phyloP scores from a whole-genome alignment of 2,797 vertebrate species.

The Tinamus major region DNA sequence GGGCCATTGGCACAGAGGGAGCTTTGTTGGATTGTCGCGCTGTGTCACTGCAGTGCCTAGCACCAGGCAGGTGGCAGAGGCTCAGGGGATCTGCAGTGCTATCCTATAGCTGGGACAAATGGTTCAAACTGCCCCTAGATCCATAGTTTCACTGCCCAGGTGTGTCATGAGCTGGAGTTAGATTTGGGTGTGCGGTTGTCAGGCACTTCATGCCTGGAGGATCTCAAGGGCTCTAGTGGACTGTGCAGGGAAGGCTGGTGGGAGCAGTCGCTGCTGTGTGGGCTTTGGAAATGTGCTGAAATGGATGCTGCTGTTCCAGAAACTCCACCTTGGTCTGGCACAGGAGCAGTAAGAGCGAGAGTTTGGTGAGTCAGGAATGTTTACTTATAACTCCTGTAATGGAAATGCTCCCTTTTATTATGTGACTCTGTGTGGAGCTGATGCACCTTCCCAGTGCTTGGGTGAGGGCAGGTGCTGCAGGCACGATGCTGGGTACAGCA shows the following conservation, averaged over 20 bases:
- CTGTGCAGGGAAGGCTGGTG: neutral
- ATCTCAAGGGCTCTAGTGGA: neutral
- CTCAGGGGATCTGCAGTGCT: fast-evolving
- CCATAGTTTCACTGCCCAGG: neutral
- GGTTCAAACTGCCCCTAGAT: neutral
- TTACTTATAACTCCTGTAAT: neutral
- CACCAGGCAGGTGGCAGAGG: neutral
- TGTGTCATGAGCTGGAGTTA: fast-evolving
- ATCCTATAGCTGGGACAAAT: neutral
- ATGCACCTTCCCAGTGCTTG: no score
- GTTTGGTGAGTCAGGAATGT: neutral
- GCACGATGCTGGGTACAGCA: no score
- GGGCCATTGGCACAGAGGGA: fast-evolving
- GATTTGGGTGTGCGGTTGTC: fast-evolving
- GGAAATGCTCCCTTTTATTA: neutral
- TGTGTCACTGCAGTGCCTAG: neutral
- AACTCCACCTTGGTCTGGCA: neutral
- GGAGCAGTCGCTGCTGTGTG: neutral
- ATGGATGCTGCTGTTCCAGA: neutral
- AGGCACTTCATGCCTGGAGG: neutral
- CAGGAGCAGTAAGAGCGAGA: neutral
- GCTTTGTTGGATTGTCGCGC: fast-evolving
- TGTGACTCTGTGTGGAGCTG: no score
- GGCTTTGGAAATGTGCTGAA: neutral
- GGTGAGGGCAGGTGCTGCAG: no score